Evolutionary conservation across 2,888 invertebrate genomes (phyloP).

Genomic region (Leptopterna dolabrata): DNA sequence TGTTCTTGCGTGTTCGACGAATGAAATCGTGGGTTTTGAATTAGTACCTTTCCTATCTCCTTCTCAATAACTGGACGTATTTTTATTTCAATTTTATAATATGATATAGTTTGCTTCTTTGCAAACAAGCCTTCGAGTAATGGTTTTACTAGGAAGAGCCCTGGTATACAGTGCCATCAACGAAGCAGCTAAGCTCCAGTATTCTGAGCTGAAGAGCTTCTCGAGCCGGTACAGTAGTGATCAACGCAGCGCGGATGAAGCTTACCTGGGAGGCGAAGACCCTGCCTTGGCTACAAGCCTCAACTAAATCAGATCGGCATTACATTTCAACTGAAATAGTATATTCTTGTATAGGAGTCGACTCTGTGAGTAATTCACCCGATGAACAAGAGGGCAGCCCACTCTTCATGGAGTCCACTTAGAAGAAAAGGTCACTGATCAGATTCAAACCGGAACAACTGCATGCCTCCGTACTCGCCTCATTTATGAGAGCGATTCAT

Average conservation of each 20-base stretch:
- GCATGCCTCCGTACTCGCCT: slow-evolving; percentile 37
- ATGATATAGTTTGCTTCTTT: no score
- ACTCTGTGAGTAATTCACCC: slow-evolving; percentile 45
- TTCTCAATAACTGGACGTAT: no score
- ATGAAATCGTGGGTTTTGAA: no score
- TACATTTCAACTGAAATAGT: slow-evolving; percentile 44
- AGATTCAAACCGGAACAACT: slow-evolving; percentile 54
- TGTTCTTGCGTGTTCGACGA: no score
- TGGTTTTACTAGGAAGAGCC: no score
- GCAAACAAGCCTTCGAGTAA: no score
- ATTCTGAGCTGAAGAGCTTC: no score
- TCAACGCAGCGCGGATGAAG: neutral
- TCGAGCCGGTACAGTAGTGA: neutral
- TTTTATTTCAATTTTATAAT: no score
- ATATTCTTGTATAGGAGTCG: slow-evolving; percentile 34
- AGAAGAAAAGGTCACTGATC: slow-evolving; percentile 50
- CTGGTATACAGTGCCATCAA: no score
- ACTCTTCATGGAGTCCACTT: slow-evolving; percentile 31
- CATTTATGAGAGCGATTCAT: slow-evolving; percentile 53
- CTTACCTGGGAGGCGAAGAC: neutral
- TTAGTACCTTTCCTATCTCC: no score
- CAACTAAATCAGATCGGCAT: slow-evolving; percentile 19
- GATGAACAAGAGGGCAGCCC: neutral
- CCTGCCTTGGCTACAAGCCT: neutral
- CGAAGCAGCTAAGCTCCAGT: no score